Evolutionary conservation across 2,888 invertebrate species (phyloP).

Genomic region (Corbicula japonica): DNA sequence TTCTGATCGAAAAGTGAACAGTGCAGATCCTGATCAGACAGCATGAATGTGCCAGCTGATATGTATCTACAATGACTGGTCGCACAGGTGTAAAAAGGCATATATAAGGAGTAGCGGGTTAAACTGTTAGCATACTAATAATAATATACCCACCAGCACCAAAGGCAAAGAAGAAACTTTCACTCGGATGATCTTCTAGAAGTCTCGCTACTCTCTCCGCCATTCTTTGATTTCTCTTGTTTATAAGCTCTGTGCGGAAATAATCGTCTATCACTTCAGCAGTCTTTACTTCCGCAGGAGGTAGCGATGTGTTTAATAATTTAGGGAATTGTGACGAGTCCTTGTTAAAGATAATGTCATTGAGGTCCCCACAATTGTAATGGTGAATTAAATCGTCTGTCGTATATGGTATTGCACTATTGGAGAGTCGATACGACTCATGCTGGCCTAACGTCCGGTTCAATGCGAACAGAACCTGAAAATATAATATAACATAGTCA

Average conservation of each 20-base stretch:
- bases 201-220: constrained; percentile 86
- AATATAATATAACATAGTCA: too few relatives aligned
- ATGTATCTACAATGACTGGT: too few relatives aligned
- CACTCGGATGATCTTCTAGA: constrained; percentile 86
- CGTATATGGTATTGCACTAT: constrained; percentile 77
- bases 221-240: constrained; percentile 88
- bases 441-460: constrained; percentile 87
- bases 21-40: too few relatives aligned
- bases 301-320: constrained; percentile 84
- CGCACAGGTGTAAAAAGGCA: too few relatives aligned
- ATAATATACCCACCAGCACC: constrained; percentile 87
- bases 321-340: constrained; percentile 85
- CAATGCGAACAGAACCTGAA: constrained; percentile 87
- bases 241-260: constrained; percentile 88
- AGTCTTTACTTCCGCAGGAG: constrained; percentile 79
- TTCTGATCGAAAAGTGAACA: too few relatives aligned
- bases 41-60: too few relatives aligned
- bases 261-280: constrained; percentile 87
- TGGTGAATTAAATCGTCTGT: constrained; percentile 87
- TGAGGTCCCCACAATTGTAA: constrained; percentile 87
- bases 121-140: too few relatives aligned
- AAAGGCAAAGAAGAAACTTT: constrained; percentile 88
- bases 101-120: too few relatives aligned
- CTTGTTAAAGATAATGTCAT: constrained; percentile 86
- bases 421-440: constrained; percentile 83